Evolutionary conservation across 2,113 vertebrate species (phyloP).

Genomic region (Emydocephalus ijimae): DNA sequence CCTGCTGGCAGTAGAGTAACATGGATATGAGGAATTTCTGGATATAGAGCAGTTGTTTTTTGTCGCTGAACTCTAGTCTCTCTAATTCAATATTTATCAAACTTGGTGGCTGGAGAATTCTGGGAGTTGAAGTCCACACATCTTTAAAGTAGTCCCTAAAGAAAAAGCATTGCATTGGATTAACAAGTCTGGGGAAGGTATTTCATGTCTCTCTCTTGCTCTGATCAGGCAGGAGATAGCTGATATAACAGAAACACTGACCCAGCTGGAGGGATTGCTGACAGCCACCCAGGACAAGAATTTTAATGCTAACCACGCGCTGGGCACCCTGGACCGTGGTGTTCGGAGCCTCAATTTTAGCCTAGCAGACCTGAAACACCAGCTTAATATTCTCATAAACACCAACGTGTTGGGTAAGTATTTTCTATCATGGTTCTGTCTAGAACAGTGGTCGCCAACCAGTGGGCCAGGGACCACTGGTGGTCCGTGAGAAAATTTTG

Average conservation of each 20-base stretch:
- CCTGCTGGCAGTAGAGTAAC: neutral
- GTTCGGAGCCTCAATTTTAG: conserved; percentile 85
- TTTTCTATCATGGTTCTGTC: neutral
- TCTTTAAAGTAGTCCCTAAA: neutral
- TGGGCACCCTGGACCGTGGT: conserved; percentile 82
- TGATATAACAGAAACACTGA: conserved; percentile 84
- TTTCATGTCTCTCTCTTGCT: neutral
- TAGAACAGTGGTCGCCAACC: too few relatives aligned
- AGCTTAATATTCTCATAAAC: conserved; percentile 88
- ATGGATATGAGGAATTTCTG: neutral
- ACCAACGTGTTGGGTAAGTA: conserved; percentile 90
- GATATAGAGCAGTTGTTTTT: neutral
- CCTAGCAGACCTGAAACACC: conserved; percentile 77
- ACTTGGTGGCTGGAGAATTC: neutral
- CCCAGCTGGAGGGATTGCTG: conserved; percentile 82
- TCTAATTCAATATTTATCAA: neutral
- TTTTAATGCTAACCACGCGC: conserved; percentile 84
- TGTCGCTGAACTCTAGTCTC: neutral
- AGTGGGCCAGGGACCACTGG: too few relatives aligned
- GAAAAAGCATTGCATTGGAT: neutral
- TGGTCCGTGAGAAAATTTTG: too few relatives aligned
- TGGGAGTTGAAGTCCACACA: neutral
- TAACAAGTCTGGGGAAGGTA: neutral
- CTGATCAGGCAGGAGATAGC: conserved; percentile 77
- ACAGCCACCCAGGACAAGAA: conserved; percentile 87